Evolutionary conservation across 1,140 invertebrate genomes (phyloP).

Genomic region (Scaptomyza hsui): DNA sequence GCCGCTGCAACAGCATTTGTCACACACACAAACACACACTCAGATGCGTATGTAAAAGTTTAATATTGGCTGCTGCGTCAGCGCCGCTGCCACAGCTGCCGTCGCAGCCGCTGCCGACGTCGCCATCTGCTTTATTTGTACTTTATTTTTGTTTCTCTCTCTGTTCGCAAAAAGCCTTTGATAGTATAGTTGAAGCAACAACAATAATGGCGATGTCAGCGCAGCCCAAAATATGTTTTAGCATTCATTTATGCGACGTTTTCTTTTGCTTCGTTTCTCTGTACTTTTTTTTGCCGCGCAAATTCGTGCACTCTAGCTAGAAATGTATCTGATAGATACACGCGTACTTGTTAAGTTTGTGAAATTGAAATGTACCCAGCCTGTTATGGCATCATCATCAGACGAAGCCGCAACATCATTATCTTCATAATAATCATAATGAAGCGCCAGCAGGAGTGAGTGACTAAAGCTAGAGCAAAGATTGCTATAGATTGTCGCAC

Average conservation of each 20-base stretch:
- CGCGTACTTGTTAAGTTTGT: constrained; percentile 61
- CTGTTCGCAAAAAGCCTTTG: constrained; percentile 61
- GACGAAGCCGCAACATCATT: constrained; percentile 35
- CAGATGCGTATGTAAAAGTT: constrained; percentile 1
- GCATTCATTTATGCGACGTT: constrained; percentile 75
- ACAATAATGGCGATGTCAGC: constrained; percentile 61
- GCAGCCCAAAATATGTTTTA: constrained; percentile 69
- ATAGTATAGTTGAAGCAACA: constrained; percentile 65
- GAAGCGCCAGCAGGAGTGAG: constrained; percentile 10
- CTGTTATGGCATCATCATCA: constrained; percentile 75
- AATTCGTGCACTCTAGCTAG: constrained; percentile 65
- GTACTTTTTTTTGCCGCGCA: constrained; percentile 61
- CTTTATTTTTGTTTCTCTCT: constrained; percentile 53
- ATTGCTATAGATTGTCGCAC: not conserved
- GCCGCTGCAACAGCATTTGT: constrained; percentile 29
- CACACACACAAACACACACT: constrained; percentile 16
- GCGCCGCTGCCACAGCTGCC: constrained; percentile 12
- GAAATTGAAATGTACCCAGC: constrained; percentile 70
- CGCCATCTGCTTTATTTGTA: constrained; percentile 48
- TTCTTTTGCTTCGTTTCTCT: constrained; percentile 22
- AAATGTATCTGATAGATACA: constrained; percentile 76
- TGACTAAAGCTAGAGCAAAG: not conserved
- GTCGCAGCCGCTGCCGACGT: constrained; percentile 11
- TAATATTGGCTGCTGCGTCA: constrained; percentile 17
- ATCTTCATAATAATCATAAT: constrained; percentile 31